These are phyloP conservation scores for Rhagophthalmus giganteus DNA, from an alignment of 2,888 invertebrate genomes.

Conservation along the genomic window DNA sequence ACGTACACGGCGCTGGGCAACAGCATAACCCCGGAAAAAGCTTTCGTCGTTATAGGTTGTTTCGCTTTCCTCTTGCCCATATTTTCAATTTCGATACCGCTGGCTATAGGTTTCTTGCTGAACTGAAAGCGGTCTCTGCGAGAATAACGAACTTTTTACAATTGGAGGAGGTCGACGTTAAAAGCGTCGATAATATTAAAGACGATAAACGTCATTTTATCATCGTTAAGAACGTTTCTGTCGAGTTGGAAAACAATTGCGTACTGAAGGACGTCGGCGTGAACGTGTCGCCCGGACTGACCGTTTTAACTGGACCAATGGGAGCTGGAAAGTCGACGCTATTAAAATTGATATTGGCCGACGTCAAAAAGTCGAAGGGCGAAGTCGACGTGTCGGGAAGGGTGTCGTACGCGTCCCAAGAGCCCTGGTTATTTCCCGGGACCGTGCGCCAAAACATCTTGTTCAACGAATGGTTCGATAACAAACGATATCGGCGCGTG, in stretches of 20 bases:
- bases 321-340: conserved; percentile 66
- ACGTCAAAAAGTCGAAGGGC: conserved; percentile 52
- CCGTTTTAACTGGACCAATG: conserved; percentile 65
- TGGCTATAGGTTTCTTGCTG: not conserved
- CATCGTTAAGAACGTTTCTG: conserved; percentile 5
- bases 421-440: conserved; percentile 64
- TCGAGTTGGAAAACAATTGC: conserved; percentile 31
- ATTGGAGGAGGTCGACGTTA: not conserved
- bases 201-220: too few relatives aligned
- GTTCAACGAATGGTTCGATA: conserved; percentile 54
- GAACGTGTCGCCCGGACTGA: conserved; percentile 53
- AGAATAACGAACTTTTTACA: conserved; percentile 7
- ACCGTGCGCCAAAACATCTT: conserved; percentile 68
- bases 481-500: conserved; percentile 61
- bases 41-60: conserved; percentile 64
- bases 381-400: conserved; percentile 55
- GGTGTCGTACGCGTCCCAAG: conserved; percentile 63
- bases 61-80: not conserved
- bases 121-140: not conserved
- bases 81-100: not conserved
- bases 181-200: not conserved
- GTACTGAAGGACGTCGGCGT: conserved; percentile 55
- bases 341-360: conserved; percentile 53
- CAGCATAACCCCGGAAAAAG: conserved; percentile 76
- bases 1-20: conserved; percentile 71